Base-by-base conservation (phyloP, 2,888 invertebrate genomes). In the Drosophila gaucha region DNA sequence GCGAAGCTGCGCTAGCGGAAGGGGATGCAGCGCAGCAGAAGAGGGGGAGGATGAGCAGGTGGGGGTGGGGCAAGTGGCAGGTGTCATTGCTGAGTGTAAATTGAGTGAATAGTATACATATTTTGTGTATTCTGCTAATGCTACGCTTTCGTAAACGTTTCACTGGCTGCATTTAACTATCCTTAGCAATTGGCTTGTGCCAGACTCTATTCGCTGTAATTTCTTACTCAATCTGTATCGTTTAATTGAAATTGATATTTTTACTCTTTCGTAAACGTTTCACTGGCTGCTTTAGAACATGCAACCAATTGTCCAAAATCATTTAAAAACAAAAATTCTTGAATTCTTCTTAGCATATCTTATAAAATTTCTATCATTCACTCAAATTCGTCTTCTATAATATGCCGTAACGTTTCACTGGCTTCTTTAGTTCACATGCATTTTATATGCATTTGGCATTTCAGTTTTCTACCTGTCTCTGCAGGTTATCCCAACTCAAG, bases 1-100 rank as follows among this genome's bases (percentile, higher is more conserved):
- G 63, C 52, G 49, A 35, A 26, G 35, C 5, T 2, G 24, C 49
- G 24, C 12, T 33, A 5, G 16, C 35, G 49, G 24, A 35, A 33
- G 49, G 10, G 33, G 35, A 16, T 49, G 49, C 46, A 47, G 10
- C 30, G 60, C 28, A n/a, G 10, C 16, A 6, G 28, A 1, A 6
- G 28, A 1, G 8, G 6, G 9, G 6, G 10, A 3, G 22, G 12
- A n/a, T n/a, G n/a, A n/a, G n/a, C n/a, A n/a, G n/a, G n/a, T n/a
- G 30, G 16, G 14, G 9, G 9, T 4, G 26, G 14, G 12, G 12
- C 12, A 9, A n/a, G n/a, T n/a, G n/a, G n/a, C n/a, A n/a, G n/a
- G n/a, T n/a, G n/a, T n/a, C n/a, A n/a, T n/a, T n/a, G n/a, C n/a
- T n/a, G n/a, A n/a, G n/a, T n/a, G n/a, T n/a, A n/a, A n/a, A n/a